These are phyloP conservation scores for Zingel zingel DNA, from an alignment of 2,113 vertebrate genomes.

Conservation along the genomic window DNA sequence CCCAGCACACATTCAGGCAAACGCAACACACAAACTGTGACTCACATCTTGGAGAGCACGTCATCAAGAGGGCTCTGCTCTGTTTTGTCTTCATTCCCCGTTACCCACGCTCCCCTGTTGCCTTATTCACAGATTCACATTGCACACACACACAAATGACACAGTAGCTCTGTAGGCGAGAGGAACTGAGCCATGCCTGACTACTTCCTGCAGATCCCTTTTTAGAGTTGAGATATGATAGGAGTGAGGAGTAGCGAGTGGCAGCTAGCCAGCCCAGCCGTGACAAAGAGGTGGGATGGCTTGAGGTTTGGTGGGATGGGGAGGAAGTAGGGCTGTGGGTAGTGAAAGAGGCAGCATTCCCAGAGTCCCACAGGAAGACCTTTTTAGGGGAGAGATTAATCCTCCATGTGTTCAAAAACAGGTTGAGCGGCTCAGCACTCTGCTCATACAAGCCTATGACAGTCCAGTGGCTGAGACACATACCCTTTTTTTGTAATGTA, in stretches of 20 bases:
- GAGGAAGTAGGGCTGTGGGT: slow-evolving; percentile 35
- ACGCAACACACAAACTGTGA: slow-evolving; percentile 44
- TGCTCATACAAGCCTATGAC: neutral
- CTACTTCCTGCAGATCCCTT: slow-evolving; percentile 52
- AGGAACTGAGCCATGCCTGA: slow-evolving; percentile 51
- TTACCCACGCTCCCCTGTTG: slow-evolving; percentile 61
- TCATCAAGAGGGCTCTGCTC: slow-evolving; percentile 56
- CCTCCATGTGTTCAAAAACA: slow-evolving; percentile 28
- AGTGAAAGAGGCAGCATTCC: slow-evolving; percentile 37
- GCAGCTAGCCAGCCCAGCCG: slow-evolving; percentile 32
- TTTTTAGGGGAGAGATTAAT: slow-evolving; percentile 10
- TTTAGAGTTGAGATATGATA: slow-evolving; percentile 51
- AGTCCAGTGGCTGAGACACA: neutral
- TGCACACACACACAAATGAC: slow-evolving; percentile 55
- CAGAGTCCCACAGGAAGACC: slow-evolving; percentile 48
- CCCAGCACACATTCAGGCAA: slow-evolving; percentile 38
- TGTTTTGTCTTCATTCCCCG: slow-evolving; percentile 58
- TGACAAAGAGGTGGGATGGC: slow-evolving; percentile 43
- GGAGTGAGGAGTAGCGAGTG: slow-evolving; percentile 33
- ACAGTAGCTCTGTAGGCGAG: slow-evolving; percentile 62
- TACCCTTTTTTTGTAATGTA: neutral
- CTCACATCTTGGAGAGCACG: slow-evolving; percentile 34
- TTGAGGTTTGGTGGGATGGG: slow-evolving; percentile 48
- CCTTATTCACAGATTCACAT: slow-evolving; percentile 47
- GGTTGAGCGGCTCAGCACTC: slow-evolving; percentile 8